Conservation (phyloP, 2,888 invertebrate species). For the Latrodectus hesperus region DNA sequence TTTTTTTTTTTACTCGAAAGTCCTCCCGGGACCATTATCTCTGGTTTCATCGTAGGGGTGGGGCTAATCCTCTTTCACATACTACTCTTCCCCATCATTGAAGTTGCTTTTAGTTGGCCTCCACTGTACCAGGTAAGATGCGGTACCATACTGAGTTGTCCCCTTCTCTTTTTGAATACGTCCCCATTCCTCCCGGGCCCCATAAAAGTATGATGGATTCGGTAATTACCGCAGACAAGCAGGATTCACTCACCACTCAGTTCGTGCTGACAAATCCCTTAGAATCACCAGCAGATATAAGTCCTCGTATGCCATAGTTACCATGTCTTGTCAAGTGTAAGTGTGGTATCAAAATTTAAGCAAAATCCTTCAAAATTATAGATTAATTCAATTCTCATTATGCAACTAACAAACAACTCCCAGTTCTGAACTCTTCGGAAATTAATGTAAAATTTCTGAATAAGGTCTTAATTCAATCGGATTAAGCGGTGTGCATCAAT, state of each 20-base stretch:
- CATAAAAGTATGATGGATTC: constrained; percentile 43
- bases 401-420: no score
- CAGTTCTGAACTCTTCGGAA: no score
- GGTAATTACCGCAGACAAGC: constrained; percentile 46
- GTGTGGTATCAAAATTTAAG: no score
- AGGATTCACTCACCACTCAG: constrained; percentile 17
- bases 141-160: constrained; percentile 21
- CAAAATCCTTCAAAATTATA: no score
- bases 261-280: not conserved
- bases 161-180: constrained; percentile 17
- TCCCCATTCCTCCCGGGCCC: constrained; percentile 35
- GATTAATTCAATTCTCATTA: no score
- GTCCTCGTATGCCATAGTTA: not conserved
- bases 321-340: no score
- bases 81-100: constrained; percentile 14
- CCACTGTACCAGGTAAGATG: constrained; percentile 16
- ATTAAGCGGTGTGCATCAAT: no score
- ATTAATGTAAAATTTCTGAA: no score
- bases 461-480: no score
- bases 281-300: not conserved
- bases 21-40: constrained; percentile 64
- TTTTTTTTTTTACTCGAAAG: constrained; percentile 19
- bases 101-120: constrained; percentile 29
- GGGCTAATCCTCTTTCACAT: constrained; percentile 53
- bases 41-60: constrained; percentile 52